Conservation (phyloP, 2,888 invertebrate genomes). For the Anthrax anthrax region DNA sequence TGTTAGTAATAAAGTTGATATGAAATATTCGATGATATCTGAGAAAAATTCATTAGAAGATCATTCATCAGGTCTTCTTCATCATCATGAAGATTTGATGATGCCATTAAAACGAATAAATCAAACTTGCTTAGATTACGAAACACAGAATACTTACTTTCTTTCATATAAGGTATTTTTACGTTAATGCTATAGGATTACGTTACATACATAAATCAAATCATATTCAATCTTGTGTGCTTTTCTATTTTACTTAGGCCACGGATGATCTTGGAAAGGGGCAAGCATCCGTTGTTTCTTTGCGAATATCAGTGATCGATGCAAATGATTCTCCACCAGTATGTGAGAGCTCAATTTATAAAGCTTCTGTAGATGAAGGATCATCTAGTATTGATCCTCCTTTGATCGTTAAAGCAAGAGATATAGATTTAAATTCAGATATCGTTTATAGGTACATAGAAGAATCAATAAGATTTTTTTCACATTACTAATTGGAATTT, state of each 20-base stretch:
- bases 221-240: no score
- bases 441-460: slow-evolving; percentile 51
- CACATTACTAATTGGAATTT: slow-evolving; percentile 1
- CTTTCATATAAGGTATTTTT: slow-evolving; percentile 73
- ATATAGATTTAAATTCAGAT: slow-evolving; percentile 67
- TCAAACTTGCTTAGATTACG: slow-evolving; percentile 69
- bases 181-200: no score
- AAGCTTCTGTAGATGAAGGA: slow-evolving; percentile 74
- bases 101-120: slow-evolving; percentile 13
- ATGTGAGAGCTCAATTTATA: slow-evolving; percentile 63
- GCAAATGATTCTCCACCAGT: slow-evolving; percentile 81
- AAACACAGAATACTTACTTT: slow-evolving; percentile 67
- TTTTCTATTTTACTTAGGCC: slow-evolving; percentile 41
- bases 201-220: slow-evolving; percentile 11
- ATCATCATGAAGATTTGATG: not conserved
- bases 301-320: slow-evolving; percentile 66
- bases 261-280: slow-evolving; percentile 72
- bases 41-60: not conserved
- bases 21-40: slow-evolving; percentile 22
- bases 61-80: not conserved
- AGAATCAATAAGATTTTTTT: slow-evolving; percentile 1
- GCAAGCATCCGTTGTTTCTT: slow-evolving; percentile 60
- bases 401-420: slow-evolving; percentile 54
- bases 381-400: slow-evolving; percentile 73
- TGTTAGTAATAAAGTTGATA: slow-evolving; percentile 18